Evolutionary conservation across 2,888 invertebrate genomes (phyloP), one percentile per base, ranked within the genome.

Genomic region (Prosapia bicincta): DNA sequence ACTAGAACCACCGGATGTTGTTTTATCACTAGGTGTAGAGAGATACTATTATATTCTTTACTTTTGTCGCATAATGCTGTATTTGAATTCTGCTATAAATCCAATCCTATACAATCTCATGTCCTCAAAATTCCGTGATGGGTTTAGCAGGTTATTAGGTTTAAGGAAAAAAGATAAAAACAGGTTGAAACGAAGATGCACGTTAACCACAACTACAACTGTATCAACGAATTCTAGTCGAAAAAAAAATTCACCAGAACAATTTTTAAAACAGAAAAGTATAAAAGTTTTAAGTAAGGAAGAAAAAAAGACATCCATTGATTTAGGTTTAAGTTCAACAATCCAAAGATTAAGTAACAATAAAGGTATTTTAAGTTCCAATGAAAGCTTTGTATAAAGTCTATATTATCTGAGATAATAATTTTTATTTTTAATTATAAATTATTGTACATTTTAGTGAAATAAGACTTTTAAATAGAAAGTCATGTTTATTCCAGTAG

Each of bases 41-140:
- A 90, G 89, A 76, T 96, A 94, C 86, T 93, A 94, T 83, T 93
- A 92, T 82, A 87, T 96, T 70, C 85, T 96, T 32, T 94, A 93
- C 84, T 94, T 95, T 83, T 93, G 93, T 78, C 89, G 96, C 79
- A 91, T 95, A 70, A 93, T 96, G 93, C 86, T 94, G 72, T 96
- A 96, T 83, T 87, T 96, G 78, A 96, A 97, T 85, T 96, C 96
- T 3, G 96, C 95, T 65, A 90, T 95, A 80, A 96, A 97, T 85
- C 96, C 96, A 0, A 93, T 96, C 80, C 86, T 97, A n/a, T 97
- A 97, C 84, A 96, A 96, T 84, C 86, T 96, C 79, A 95, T 96
- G 93, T 95, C 95, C 66, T 94, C 95, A 1, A 96, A 95, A 85
- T 97, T 97, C 83, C 90, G 96, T 1, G 89, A 91, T 75, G 94